Evolutionary conservation across 2,113 vertebrate species (phyloP).

Genomic region (Theristicus caerulescens): DNA sequence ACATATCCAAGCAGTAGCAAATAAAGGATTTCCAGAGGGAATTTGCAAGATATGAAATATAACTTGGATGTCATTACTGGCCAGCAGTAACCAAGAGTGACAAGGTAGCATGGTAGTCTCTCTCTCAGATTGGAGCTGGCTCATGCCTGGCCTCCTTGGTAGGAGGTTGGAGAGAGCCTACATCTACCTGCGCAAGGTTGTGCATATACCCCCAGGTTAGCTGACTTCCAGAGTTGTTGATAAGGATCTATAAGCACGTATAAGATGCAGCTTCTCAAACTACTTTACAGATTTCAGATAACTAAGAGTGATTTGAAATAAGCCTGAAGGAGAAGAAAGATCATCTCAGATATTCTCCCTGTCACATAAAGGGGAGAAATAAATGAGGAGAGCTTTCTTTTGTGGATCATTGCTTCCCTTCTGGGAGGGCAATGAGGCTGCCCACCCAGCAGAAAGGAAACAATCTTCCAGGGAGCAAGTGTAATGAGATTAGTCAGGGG

Average conservation of each 20-base stretch:
- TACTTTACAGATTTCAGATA: background rate
- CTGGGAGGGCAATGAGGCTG: background rate
- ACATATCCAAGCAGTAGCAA: background rate
- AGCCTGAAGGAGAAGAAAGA: background rate
- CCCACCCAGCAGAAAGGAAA: background rate
- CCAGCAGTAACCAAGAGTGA: background rate
- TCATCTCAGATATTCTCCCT: background rate
- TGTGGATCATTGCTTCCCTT: slow-evolving; percentile 17
- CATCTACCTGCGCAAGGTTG: background rate
- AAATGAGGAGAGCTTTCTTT: slow-evolving; percentile 1
- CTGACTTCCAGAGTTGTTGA: background rate
- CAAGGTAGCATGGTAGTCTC: background rate
- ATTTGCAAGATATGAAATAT: background rate
- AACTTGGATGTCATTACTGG: background rate
- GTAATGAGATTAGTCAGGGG: background rate
- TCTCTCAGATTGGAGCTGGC: background rate
- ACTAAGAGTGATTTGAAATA: background rate
- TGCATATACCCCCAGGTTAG: background rate
- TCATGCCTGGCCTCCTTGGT: background rate
- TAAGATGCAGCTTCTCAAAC: background rate
- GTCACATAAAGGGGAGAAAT: background rate
- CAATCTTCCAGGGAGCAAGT: background rate
- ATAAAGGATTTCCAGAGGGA: background rate
- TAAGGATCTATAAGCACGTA: background rate
- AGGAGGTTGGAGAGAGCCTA: background rate